These are phyloP conservation scores for Lepus europaeus DNA, from an alignment of 2,113 vertebrate genomes.

Conservation along the genomic window DNA sequence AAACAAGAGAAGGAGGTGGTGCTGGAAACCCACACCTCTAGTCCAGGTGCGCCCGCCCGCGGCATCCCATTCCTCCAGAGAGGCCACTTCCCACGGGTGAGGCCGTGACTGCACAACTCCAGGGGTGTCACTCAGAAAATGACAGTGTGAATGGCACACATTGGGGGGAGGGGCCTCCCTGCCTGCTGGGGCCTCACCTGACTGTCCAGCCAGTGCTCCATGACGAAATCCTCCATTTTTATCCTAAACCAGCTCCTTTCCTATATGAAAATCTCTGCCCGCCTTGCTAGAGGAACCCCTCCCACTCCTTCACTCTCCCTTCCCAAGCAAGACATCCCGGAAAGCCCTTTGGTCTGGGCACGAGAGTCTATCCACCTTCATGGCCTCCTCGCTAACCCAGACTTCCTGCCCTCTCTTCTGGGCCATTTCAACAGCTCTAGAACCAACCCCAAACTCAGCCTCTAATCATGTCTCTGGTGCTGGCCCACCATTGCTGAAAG, in stretches of 20 bases:
- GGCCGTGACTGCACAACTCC: background rate
- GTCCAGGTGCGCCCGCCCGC: background rate
- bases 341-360: background rate
- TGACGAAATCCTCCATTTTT: background rate
- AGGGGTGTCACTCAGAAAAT: background rate
- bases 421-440: background rate
- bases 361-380: background rate
- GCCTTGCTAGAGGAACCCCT: background rate
- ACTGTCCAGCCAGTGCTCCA: background rate
- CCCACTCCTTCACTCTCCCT: background rate
- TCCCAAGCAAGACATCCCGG: background rate
- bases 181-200: background rate
- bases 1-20: too few relatives aligned
- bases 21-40: background rate
- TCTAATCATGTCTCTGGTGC: background rate
- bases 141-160: accelerated
- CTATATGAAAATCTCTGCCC: background rate
- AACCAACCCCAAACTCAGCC: background rate
- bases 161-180: background rate
- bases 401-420: background rate
- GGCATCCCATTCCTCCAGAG: background rate
- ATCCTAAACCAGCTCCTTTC: background rate
- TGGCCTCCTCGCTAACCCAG: background rate
- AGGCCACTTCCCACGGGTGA: background rate
- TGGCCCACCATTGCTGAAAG: background rate